Conservation (phyloP, 2,888 invertebrate species). For the Pimpla rufipes region DNA sequence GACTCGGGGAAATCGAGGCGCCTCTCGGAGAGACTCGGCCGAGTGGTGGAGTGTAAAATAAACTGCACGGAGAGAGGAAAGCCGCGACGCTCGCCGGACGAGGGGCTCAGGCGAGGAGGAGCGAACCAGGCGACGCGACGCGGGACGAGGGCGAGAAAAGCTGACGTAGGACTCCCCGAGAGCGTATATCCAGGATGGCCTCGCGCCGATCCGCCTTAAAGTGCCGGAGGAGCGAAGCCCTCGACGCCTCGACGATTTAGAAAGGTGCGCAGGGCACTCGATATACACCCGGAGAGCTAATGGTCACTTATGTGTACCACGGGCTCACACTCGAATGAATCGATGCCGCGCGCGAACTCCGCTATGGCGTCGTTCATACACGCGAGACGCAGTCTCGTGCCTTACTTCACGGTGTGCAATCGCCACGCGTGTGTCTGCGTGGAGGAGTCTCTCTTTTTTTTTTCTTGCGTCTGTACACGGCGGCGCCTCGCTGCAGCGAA, state of each 20-base stretch:
- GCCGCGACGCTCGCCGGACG: slow-evolving; percentile 20
- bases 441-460: no score
- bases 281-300: slow-evolving; percentile 32
- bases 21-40: slow-evolving; percentile 52
- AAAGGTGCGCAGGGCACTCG: slow-evolving; percentile 30
- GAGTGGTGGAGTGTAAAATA: slow-evolving; percentile 77
- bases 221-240: slow-evolving; percentile 8
- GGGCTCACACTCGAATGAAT: slow-evolving; percentile 1
- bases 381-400: no score
- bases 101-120: slow-evolving; percentile 37
- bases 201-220: not conserved
- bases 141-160: slow-evolving; percentile 42
- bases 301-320: slow-evolving; percentile 34
- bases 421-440: not conserved
- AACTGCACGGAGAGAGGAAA: slow-evolving; percentile 71
- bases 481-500: not conserved
- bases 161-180: slow-evolving; percentile 36
- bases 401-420: no score
- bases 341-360: not conserved
- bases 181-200: slow-evolving; percentile 33
- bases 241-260: slow-evolving; percentile 31
- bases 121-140: slow-evolving; percentile 18
- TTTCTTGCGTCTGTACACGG: no score
- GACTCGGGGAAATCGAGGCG: slow-evolving; percentile 72
- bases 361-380: no score